Base-by-base conservation (phyloP, 2,888 invertebrate species). In the Apodemia duryi region DNA sequence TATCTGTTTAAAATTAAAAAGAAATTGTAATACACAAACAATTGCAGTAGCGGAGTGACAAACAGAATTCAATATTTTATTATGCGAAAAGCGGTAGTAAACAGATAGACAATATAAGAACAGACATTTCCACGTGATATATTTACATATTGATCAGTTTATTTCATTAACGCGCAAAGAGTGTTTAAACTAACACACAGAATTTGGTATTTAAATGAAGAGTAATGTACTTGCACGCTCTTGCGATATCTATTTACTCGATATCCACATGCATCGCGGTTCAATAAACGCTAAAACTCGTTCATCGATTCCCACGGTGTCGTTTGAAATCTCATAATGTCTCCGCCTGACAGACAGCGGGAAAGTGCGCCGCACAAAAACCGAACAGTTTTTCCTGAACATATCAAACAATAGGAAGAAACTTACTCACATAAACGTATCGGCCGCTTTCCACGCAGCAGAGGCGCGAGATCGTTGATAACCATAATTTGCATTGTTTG, bases 401-500 rank as follows among this genome's bases (percentile, higher is more conserved):
- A 73, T 73, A 70, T 71, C 73, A 74, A 88, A 91, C 91, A 91
- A 91, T 91, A 84, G 87, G 86, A 88, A 83, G 87, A 88, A 88
- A 88, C 82, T 79, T 79, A 77, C 79, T 78, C 82, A 86, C 85
- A 85, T 85, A 85, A 85, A 84, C 75, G 79, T 79, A 77, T 77
- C 79, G 79, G 75, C 77, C 81, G 86, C 90, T 91, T 90, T 89
- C 91, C 83, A 43, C 43, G 43, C 43, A 88, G 81, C 80, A 61
- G 73, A 75, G 77, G 81, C 80, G 75, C 81, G 75, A 80, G 74
- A 75, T 85, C 79, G 73, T 78, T 75, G 86, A 86, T 86, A 86
- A 87, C 84, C 85, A 88, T 86, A 83, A 84, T 86, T 88, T 86
- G 87, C 88, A 90, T 88, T 88, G 88, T 89, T 88, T 77, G 80